These are phyloP conservation scores for Phymanthus crucifer DNA, from an alignment of 92 coral and sea anemone species.

Conservation along the genomic window DNA sequence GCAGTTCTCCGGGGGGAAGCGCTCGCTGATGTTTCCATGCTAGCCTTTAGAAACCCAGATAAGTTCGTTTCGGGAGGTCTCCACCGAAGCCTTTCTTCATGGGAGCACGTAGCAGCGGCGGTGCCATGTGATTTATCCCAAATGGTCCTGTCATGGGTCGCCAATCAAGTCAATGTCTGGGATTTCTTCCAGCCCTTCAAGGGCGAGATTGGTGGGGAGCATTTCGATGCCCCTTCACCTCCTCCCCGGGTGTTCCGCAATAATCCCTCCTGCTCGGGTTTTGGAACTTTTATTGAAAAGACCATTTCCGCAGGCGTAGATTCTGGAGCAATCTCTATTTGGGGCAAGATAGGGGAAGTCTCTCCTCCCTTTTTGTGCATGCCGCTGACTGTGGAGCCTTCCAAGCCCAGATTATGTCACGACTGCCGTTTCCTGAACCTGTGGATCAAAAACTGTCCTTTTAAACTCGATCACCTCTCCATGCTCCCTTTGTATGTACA, in stretches of 20 bases:
- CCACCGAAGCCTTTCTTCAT: conserved; percentile 14
- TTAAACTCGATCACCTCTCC: conserved; percentile 7
- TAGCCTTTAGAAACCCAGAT: conserved; percentile 8
- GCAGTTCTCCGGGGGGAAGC: conserved; percentile 16
- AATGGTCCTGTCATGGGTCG: no score
- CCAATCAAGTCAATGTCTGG: no score
- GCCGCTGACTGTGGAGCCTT: conserved; percentile 39
- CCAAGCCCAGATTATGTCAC: conserved; percentile 30
- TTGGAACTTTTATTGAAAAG: conserved; percentile 30
- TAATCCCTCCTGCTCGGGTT: conserved; percentile 45
- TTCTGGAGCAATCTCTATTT: conserved; percentile 37
- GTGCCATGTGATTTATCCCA: no score
- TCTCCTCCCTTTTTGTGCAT: conserved; percentile 34
- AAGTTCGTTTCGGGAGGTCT: conserved; percentile 24
- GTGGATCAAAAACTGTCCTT: conserved; percentile 25
- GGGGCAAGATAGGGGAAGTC: conserved; percentile 37
- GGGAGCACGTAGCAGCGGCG: conserved; percentile 39
- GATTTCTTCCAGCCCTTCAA: no score
- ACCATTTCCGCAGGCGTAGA: conserved; percentile 29
- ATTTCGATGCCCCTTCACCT: no score
- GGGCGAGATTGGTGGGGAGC: no score
- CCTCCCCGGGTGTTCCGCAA: conserved; percentile 41
- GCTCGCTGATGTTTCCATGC: conserved; percentile 27
- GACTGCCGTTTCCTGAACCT: conserved; percentile 27
- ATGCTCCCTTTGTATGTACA: conserved; percentile 15